Evolutionary conservation across 2,888 invertebrate species (phyloP).

Genomic region (Drosophila emarginata): DNA sequence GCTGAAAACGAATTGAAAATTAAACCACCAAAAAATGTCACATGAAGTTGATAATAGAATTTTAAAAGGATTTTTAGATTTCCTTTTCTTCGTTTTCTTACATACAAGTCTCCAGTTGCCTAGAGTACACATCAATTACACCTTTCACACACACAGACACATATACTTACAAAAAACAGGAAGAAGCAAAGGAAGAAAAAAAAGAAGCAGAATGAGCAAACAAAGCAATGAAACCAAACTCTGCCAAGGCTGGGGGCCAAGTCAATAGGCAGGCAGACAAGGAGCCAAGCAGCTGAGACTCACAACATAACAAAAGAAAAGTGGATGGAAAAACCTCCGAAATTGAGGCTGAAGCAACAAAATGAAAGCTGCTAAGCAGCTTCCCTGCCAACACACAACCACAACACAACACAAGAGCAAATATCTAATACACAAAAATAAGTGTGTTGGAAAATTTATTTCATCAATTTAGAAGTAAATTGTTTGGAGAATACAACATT

Average conservation of each 20-base stretch:
- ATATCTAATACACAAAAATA: constrained; percentile 65
- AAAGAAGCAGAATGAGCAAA: constrained; percentile 9
- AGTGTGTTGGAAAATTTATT: constrained; percentile 81
- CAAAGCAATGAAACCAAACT: constrained; percentile 13
- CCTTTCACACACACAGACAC: neutral
- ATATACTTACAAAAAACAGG: constrained; percentile 11
- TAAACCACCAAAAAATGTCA: constrained; percentile 14
- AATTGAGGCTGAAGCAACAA: constrained; percentile 6
- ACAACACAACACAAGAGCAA: constrained; percentile 11
- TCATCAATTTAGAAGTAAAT: constrained; percentile 82
- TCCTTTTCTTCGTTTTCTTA: constrained; percentile 2
- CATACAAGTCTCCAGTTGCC: constrained; percentile 8
- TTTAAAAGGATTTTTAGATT: constrained; percentile 4
- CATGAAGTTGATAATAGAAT: constrained; percentile 1
- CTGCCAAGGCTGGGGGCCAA: constrained; percentile 8
- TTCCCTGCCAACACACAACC: constrained; percentile 3
- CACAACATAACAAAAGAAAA: constrained; percentile 12
- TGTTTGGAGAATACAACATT: constrained; percentile 79
- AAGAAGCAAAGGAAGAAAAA: constrained; percentile 8
- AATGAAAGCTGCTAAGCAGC: constrained; percentile 14
- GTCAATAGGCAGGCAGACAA: constrained; percentile 7
- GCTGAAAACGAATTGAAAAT: constrained; percentile 10
- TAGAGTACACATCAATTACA: constrained; percentile 15
- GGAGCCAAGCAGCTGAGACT: constrained; percentile 8
- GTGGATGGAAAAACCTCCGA: constrained; percentile 5